These are phyloP conservation scores for Taurulus bubalis DNA, from an alignment of 2,113 vertebrate genomes.

Conservation along the genomic window DNA sequence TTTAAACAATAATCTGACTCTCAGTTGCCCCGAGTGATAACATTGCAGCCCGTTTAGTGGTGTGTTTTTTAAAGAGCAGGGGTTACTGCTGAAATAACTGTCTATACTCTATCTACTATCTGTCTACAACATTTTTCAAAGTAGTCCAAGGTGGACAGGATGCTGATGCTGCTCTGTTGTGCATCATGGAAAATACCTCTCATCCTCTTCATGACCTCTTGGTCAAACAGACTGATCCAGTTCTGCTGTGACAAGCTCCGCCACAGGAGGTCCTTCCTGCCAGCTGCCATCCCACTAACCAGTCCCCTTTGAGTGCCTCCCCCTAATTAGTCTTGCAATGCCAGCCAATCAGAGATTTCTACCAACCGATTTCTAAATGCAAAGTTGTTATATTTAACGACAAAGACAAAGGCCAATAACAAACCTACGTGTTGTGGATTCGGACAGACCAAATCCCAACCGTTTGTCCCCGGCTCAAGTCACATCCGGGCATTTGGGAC, in stretches of 20 bases:
- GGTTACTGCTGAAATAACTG: neutral
- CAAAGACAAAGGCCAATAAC: too few species aligned
- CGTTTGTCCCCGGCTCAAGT: too few species aligned
- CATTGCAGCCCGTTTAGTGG: neutral
- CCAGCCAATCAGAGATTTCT: neutral
- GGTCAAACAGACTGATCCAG: neutral
- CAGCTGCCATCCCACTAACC: neutral
- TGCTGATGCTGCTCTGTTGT: neutral
- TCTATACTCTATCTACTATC: neutral
- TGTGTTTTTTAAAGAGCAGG: neutral
- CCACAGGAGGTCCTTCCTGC: neutral
- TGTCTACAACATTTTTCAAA: neutral
- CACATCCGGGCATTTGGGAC: too few species aligned
- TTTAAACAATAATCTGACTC: neutral
- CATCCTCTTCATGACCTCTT: neutral
- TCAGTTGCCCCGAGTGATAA: neutral
- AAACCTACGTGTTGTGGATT: too few species aligned
- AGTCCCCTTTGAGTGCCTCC: neutral
- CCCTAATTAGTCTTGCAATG: too few species aligned
- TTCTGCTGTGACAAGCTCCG: too few species aligned
- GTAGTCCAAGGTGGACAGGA: neutral
- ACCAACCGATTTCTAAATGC: neutral
- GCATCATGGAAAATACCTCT: neutral
- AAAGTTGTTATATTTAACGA: too few species aligned
- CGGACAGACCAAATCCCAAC: too few species aligned